phyloP scores from a whole-genome alignment of 2,113 vertebrate species.

The Chionomys nivalis region DNA sequence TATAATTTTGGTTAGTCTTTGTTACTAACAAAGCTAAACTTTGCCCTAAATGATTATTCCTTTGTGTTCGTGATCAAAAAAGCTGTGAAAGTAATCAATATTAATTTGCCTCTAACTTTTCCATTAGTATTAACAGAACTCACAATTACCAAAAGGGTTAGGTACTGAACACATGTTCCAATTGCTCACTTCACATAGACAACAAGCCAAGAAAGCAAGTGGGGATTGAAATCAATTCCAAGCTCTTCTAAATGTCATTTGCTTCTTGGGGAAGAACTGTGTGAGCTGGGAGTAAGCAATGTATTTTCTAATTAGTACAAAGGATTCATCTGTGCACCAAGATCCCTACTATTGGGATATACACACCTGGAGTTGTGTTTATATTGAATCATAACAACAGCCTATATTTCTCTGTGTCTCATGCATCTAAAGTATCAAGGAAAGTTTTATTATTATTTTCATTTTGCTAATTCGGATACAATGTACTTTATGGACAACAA shows the following conservation, averaged over 20 bases:
- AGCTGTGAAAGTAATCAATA: slow-evolving; percentile 31
- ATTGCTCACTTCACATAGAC: slow-evolving; percentile 33
- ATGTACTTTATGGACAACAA: slow-evolving; percentile 29
- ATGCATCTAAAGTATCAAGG: slow-evolving; percentile 6
- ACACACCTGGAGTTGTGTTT: slow-evolving; percentile 21
- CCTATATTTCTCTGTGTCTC: neutral
- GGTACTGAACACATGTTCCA: neutral
- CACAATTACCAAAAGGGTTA: neutral
- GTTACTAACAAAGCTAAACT: slow-evolving; percentile 19
- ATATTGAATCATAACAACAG: slow-evolving; percentile 5
- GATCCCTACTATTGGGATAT: neutral
- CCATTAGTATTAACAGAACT: slow-evolving; percentile 50
- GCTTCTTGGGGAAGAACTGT: slow-evolving; percentile 6
- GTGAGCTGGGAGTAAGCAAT: slow-evolving; percentile 9
- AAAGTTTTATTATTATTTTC: slow-evolving; percentile 21
- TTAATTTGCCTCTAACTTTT: slow-evolving; percentile 50
- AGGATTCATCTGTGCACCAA: neutral
- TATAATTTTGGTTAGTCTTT: slow-evolving; percentile 12
- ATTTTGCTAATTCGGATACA: neutral
- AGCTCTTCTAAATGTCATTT: slow-evolving; percentile 49
- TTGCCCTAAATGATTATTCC: neutral
- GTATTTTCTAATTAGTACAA: slow-evolving; percentile 63
- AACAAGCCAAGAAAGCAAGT: slow-evolving; percentile 29
- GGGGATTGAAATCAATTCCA: slow-evolving; percentile 61
- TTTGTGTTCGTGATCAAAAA: slow-evolving; percentile 50